These are phyloP conservation scores for Thyatira batis DNA, from an alignment of 2,888 invertebrate species.

Conservation along the genomic window DNA sequence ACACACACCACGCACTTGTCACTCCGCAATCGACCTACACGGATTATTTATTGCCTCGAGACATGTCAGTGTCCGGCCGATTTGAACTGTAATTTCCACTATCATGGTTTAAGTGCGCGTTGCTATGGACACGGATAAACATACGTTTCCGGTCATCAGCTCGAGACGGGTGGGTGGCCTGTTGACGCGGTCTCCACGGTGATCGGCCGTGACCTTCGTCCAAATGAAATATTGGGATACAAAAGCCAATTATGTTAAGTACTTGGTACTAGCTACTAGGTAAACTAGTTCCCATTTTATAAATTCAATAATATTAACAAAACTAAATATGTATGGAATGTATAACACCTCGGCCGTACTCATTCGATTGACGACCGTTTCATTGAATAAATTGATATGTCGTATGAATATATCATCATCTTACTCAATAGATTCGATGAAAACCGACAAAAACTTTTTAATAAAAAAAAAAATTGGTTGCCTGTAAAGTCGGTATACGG, in stretches of 20 bases:
- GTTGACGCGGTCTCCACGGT: constrained; percentile 23
- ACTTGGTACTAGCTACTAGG: not conserved
- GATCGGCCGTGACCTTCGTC: constrained; percentile 18
- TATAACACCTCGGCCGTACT: too few relatives aligned
- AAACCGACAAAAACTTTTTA: too few relatives aligned
- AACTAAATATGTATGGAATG: too few relatives aligned
- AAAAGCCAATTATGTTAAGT: not conserved
- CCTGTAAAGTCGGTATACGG: too few relatives aligned
- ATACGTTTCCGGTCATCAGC: constrained; percentile 43
- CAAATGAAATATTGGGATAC: constrained; percentile 10
- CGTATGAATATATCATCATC: too few relatives aligned
- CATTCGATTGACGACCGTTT: too few relatives aligned
- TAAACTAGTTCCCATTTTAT: too few relatives aligned
- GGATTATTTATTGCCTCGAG: not conserved
- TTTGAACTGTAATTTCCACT: constrained; percentile 25
- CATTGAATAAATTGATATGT: too few relatives aligned
- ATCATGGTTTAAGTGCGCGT: constrained; percentile 31
- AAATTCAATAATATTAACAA: too few relatives aligned
- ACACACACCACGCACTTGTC: constrained; percentile 2
- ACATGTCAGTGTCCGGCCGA: constrained; percentile 12
- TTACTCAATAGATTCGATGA: too few relatives aligned
- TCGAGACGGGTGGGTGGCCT: constrained; percentile 7
- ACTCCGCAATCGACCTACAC: constrained; percentile 1
- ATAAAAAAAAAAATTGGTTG: too few relatives aligned
- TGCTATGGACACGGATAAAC: constrained; percentile 50